Evolutionary conservation across 64 coral and sea anemone genomes (phyloP).

Genomic region (Montipora sp.): DNA sequence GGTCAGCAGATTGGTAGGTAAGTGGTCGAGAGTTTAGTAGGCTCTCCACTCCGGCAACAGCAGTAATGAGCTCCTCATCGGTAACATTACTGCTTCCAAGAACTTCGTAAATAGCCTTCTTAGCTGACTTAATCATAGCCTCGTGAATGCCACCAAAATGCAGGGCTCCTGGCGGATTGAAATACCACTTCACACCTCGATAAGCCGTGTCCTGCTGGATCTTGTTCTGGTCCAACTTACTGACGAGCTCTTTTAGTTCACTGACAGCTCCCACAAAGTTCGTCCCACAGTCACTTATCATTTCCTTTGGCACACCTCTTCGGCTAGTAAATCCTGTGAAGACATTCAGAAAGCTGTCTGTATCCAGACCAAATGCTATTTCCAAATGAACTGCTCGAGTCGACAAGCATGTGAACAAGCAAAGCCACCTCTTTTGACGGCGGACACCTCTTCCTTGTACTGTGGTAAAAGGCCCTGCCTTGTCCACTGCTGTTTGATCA

Average conservation of each 20-base stretch:
- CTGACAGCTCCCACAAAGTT: constrained; percentile 55
- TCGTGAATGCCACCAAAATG: constrained; percentile 58
- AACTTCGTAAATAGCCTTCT: constrained; percentile 57
- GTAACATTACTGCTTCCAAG: constrained; percentile 46
- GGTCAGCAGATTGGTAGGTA: background rate
- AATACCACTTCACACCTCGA: constrained; percentile 28
- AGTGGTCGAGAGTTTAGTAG: too few relatives aligned
- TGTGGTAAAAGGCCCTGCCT: background rate
- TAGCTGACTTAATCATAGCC: constrained; percentile 62
- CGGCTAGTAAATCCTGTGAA: constrained; percentile 52
- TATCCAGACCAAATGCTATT: background rate
- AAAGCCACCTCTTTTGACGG: constrained; percentile 57
- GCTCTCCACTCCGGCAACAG: too few relatives aligned
- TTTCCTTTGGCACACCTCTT: constrained; percentile 49
- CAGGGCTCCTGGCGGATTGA: constrained; percentile 46
- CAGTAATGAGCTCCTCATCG: constrained; percentile 36
- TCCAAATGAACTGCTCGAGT: background rate
- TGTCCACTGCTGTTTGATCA: constrained; percentile 48
- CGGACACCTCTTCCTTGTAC: constrained; percentile 58
- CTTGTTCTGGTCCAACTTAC: constrained; percentile 19
- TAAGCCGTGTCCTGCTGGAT: background rate
- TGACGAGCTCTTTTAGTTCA: constrained; percentile 44
- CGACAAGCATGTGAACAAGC: constrained; percentile 62
- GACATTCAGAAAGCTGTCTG: constrained; percentile 63
- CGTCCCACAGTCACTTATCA: constrained; percentile 48